Percentiles rank a stretch among this genome's conserved stretches.
Conservation (phyloP, 2,797 vertebrate species). For the Margarornis squamiger region DNA sequence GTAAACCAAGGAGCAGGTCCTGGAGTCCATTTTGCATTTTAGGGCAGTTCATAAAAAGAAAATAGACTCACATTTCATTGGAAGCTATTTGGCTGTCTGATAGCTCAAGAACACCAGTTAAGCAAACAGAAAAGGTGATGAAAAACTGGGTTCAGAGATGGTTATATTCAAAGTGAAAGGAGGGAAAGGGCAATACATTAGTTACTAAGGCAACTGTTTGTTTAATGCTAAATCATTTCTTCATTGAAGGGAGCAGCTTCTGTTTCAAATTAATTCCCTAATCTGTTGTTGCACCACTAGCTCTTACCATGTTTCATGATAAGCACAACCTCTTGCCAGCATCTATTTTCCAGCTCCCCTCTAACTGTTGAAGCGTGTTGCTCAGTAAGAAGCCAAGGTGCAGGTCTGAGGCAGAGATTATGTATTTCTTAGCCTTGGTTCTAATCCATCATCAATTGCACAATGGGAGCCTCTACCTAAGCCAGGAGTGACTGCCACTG, state of each 20-base stretch:
- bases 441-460: background rate
- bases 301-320: background rate
- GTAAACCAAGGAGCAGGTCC: background rate
- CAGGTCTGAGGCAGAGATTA: background rate
- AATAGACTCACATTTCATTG: background rate
- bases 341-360: background rate
- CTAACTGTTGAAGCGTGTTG: background rate
- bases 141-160: background rate
- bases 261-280: slow-evolving; percentile 41
- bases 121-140: slow-evolving; percentile 21
- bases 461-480: background rate
- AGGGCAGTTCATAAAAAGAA: background rate
- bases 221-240: slow-evolving; percentile 28
- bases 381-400: background rate
- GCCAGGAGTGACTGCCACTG: background rate
- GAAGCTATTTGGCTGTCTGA: background rate
- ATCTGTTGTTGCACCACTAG: background rate
- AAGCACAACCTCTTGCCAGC: background rate
- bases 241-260: slow-evolving; percentile 1
- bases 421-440: background rate
- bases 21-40: background rate
- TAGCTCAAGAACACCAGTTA: slow-evolving; percentile 16
- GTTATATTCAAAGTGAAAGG: background rate
- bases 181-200: background rate
- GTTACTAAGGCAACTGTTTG: slow-evolving; percentile 38